Percentiles rank a stretch among this genome's conserved stretches.
Evolutionary conservation across 1,140 invertebrate species (phyloP).

Genomic region (Dufourea novaeangliae): DNA sequence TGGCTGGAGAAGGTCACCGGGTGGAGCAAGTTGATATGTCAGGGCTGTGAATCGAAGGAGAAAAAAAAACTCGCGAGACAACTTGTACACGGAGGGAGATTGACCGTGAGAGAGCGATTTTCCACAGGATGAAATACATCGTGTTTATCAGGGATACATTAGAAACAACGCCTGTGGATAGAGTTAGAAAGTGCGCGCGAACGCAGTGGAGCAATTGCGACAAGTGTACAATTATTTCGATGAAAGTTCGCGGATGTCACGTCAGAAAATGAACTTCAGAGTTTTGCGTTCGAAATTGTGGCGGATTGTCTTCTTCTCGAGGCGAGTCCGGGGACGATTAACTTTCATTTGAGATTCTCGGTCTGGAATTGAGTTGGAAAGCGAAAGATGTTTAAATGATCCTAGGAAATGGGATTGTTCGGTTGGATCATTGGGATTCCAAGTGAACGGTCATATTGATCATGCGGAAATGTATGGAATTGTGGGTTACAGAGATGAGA

Average conservation of each 20-base stretch:
- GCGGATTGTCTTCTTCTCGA: background rate
- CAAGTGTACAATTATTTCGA: slow-evolving; percentile 18
- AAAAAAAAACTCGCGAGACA: background rate
- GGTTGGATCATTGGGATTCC: too few species aligned
- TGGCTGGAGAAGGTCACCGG: slow-evolving; percentile 5
- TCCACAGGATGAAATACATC: too few species aligned
- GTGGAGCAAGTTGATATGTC: background rate
- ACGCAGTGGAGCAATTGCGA: background rate
- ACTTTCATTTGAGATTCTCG: slow-evolving; percentile 6
- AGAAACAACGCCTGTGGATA: background rate
- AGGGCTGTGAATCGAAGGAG: slow-evolving; percentile 17
- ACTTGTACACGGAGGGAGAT: background rate
- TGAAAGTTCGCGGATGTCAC: slow-evolving; percentile 1
- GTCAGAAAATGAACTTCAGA: background rate
- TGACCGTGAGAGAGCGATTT: background rate
- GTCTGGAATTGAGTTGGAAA: background rate
- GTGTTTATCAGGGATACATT: background rate
- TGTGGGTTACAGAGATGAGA: too few species aligned
- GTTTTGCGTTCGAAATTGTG: background rate
- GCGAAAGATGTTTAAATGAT: too few species aligned
- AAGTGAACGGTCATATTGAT: too few species aligned
- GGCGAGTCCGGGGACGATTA: too few species aligned
- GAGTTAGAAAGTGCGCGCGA: slow-evolving; percentile 15
- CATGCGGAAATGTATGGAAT: too few species aligned
- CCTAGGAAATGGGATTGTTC: background rate